Base-by-base conservation (phyloP, 2,113 vertebrate genomes). In the Pluvialis apricaria region DNA sequence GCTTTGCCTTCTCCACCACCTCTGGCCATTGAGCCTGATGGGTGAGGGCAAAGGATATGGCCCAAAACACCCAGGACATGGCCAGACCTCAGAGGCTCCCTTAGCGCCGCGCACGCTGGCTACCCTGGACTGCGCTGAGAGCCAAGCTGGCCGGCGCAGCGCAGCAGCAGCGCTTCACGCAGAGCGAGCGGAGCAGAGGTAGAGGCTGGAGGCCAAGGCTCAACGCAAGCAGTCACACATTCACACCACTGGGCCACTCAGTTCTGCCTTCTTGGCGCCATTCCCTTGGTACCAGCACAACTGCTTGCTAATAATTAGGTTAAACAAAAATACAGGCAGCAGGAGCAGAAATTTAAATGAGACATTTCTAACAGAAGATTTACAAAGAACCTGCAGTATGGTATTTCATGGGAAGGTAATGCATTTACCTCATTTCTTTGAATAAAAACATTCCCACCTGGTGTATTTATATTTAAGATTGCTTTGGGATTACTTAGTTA, bases 401-500 rank as follows among this genome's bases (percentile, higher is more conserved):
- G 34, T 57, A 38, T 82, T 82, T 73, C 49, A 42, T 15, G 69
- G 65, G 42, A 89, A 40, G 44, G 16, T 31, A 68, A 34, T 8
- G 26, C 42, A 51, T 61, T 75, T 70, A 47, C 45, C 58, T 66
- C 3, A 3, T 61, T 85, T 47, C 19, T 88, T 72, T 72, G 42
- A 72, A 68, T n/a, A 57, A 68, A 70, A 66, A n/a, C n/a, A 22
- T 66, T 77, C 58, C 40, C n/a, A 69, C 31, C 18, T 78, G 26
- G 20, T 64, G 13, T 36, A 32, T 81, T 65, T 76, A 21, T 36
- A 80, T 44, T 80, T 88, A 86, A 42, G 19, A 45, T 60, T 66
- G 22, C 61, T 94, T 92, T 85, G 78, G 65, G 85, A 90, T 90
- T 79, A 51, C 52, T 88, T 82, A 76, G 77, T 68, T 82, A 79